Evolutionary conservation across 1,140 invertebrate species (phyloP).

Genomic region (Himalopsyche phryganea): DNA sequence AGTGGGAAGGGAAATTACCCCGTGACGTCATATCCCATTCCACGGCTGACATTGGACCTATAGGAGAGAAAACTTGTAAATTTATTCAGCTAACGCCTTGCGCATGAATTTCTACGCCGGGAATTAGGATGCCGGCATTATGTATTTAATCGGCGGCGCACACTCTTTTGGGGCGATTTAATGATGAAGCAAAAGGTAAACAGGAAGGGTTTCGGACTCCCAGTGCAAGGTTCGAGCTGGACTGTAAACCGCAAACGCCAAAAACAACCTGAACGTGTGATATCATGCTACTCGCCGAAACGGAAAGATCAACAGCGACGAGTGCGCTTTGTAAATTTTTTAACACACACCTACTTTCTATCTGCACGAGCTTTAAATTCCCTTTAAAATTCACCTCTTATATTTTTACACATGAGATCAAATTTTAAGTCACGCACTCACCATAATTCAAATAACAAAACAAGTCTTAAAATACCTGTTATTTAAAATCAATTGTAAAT

Average conservation of each 20-base stretch:
- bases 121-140: constrained; percentile 11
- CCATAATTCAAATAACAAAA: too few relatives aligned
- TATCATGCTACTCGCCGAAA: background rate
- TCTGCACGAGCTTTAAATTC: background rate
- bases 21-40: too few relatives aligned
- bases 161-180: constrained; percentile 4
- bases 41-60: too few relatives aligned
- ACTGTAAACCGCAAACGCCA: too few relatives aligned
- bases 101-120: constrained; percentile 7
- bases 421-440: too few relatives aligned
- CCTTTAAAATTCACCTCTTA: too few relatives aligned
- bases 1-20: too few relatives aligned
- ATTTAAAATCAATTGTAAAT: too few relatives aligned
- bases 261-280: too few relatives aligned
- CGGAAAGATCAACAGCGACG: constrained; percentile 10
- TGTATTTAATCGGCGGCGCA: constrained; percentile 9
- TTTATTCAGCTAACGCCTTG: constrained; percentile 2
- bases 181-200: constrained; percentile 1
- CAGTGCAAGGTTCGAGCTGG: background rate
- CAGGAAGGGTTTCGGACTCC: background rate
- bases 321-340: background rate
- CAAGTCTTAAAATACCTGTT: too few relatives aligned
- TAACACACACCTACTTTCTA: too few relatives aligned
- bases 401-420: too few relatives aligned
- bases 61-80: constrained; percentile 8